phyloP scores from a whole-genome alignment of 2,888 invertebrate genomes.

The Epinotia demarniana region DNA sequence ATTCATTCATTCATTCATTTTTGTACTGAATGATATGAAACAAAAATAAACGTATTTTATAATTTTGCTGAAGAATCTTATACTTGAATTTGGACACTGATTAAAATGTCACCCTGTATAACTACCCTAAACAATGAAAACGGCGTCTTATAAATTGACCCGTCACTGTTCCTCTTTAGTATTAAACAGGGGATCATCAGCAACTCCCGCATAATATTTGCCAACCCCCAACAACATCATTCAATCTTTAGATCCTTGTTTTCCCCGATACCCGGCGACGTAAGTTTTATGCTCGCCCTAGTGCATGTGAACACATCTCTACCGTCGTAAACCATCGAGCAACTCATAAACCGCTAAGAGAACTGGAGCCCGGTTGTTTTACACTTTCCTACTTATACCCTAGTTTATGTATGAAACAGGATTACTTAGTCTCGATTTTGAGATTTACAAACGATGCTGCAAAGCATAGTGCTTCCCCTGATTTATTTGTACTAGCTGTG shows the following conservation, averaged over 20 bases:
- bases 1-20: no score
- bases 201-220: neutral
- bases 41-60: no score
- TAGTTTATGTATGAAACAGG: neutral
- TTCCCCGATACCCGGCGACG: conserved; percentile 16
- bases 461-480: no score
- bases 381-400: conserved; percentile 4
- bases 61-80: no score
- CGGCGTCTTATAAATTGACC: no score
- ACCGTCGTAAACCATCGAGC: conserved; percentile 39
- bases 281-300: conserved; percentile 37
- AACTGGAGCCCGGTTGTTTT: conserved; percentile 7
- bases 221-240: neutral
- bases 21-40: no score
- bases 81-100: no score
- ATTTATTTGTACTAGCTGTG: no score
- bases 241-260: conserved; percentile 17
- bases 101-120: no score
- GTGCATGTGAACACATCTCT: conserved; percentile 30
- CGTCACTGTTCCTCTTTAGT: no score
- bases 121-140: no score
- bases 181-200: neutral
- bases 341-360: conserved; percentile 39
- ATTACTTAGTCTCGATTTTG: neutral
- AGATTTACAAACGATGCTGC: neutral